A percentile compares a stretch with the other conserved stretches of the same genome.
Evolutionary conservation across 2,113 vertebrate species (phyloP).

Genomic region (Agapornis roseicollis): DNA sequence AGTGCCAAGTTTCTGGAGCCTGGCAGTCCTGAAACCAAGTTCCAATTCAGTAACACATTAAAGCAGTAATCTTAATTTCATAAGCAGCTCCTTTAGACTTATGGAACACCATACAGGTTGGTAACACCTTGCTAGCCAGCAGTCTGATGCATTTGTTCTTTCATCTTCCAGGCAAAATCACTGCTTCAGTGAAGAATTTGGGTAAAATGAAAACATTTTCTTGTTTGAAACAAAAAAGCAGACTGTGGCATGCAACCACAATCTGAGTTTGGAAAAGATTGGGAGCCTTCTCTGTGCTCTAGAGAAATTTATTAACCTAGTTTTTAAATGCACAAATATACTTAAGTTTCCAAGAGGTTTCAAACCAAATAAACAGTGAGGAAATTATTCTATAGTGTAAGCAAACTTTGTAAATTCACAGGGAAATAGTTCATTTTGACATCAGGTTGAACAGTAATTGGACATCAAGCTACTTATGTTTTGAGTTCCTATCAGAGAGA

Average conservation of each 20-base stretch:
- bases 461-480: constrained; percentile 1
- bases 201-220: background rate
- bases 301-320: background rate
- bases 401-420: constrained; percentile 15
- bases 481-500: constrained; percentile 7
- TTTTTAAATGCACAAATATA: background rate
- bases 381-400: constrained; percentile 9
- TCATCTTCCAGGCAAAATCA: background rate
- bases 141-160: background rate
- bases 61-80: background rate
- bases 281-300: background rate
- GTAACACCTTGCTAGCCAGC: background rate
- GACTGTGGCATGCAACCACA: background rate
- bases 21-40: background rate
- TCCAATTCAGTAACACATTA: background rate
- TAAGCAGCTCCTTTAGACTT: background rate
- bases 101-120: background rate
- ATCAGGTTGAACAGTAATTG: background rate
- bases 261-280: background rate
- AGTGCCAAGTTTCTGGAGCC: background rate
- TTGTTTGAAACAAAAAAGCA: background rate
- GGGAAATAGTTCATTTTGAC: background rate
- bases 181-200: background rate
- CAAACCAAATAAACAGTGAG: background rate
- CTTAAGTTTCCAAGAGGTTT: constrained; percentile 1